Conservation (phyloP, 2,113 vertebrate species). For the Cichladusa arquata region DNA sequence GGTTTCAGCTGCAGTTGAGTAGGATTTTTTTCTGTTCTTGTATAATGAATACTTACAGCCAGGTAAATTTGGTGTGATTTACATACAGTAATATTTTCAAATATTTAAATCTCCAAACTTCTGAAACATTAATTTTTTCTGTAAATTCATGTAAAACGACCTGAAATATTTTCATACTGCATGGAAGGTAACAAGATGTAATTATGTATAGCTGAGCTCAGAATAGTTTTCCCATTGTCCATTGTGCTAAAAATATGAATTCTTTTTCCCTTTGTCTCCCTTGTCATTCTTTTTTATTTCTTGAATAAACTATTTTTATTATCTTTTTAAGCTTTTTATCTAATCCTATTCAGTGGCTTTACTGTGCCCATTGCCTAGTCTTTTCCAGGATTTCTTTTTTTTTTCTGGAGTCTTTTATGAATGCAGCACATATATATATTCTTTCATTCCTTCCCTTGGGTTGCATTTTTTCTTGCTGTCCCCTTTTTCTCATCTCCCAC, state of each 20-base stretch:
- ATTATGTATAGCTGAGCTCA: neutral
- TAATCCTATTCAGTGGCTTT: slow-evolving; percentile 37
- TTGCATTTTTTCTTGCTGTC: neutral
- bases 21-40: neutral
- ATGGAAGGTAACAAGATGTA: neutral
- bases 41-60: neutral
- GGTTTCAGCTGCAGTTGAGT: neutral
- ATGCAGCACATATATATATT: neutral
- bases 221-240: slow-evolving; percentile 4
- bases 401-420: neutral
- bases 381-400: neutral
- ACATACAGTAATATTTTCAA: neutral
- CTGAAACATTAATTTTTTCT: neutral
- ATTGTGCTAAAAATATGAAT: slow-evolving; percentile 5
- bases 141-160: neutral
- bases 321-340: slow-evolving; percentile 44
- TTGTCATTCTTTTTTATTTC: slow-evolving; percentile 19
- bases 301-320: slow-evolving; percentile 45
- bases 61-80: neutral
- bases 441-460: neutral
- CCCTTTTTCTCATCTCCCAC: neutral
- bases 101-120: neutral
- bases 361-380: neutral
- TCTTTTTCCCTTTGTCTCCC: neutral
- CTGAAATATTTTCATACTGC: neutral